Evolutionary conservation across 2,888 invertebrate species (phyloP), one percentile per base, ranked within the genome.

Genomic region (Cheilosia urbana): DNA sequence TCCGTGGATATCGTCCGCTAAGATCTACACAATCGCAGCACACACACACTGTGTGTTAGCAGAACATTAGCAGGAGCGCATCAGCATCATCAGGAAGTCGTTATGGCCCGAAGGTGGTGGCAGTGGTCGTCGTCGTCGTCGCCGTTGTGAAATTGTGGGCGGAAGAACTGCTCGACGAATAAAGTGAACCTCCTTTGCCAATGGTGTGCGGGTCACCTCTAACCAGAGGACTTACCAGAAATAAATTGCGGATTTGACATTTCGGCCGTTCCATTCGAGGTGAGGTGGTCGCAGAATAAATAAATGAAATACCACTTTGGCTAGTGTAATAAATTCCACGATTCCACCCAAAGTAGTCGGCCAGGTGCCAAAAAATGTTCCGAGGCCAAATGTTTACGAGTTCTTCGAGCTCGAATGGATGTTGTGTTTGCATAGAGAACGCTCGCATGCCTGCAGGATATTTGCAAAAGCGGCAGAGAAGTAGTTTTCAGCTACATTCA

Each of bases 51-150:
- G 30, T 85, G 81, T 85, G 85, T 81, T 85, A 81, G 85, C 85
- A 81, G 81, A 85, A 81, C 85, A 85, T 85, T 85, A 85, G 72
- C 76, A 72, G 72, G 76, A 81, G 81, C 81, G 62, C 85, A 85
- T 81, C 85, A 85, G 81, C 76, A 81, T 81, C 85, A 81, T 85
- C 81, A 85, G 81, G 81, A 81, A 81, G 85, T 85, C 85, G 85
- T 85, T 85, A 81, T 80, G 72, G 72, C 85, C 85, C 68, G 62
- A 65, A 81, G 85, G 85, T 68, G 71, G 76, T 63, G 58, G 53
- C 45, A 62, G 49, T 37, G 15, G 47, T 7, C 27, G 27, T 27
- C 27, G 27, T 1, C 27, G 27, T 27, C 27, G 27, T 6, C 27
- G 27, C n/a, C 37, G 60, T 7, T 17, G 11, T 19, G 4, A 37